These are phyloP conservation scores for Erythrocercus mccallii DNA, from an alignment of 2,113 vertebrate genomes.

Conservation along the genomic window DNA sequence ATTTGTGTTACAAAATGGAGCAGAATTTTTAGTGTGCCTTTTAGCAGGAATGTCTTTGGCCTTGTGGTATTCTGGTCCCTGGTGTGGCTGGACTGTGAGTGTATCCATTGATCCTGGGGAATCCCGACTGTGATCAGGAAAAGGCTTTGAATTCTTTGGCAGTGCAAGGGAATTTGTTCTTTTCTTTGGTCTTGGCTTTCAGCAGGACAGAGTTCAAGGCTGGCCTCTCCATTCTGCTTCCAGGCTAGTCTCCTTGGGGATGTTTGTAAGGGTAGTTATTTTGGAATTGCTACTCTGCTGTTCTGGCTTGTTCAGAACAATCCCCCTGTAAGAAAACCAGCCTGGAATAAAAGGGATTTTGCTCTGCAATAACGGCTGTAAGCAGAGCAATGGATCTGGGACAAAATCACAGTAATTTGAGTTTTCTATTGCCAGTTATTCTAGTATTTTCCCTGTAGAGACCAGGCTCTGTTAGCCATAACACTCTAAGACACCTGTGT, in stretches of 20 bases:
- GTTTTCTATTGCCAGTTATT: slow-evolving; percentile 27
- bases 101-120: slow-evolving; percentile 37
- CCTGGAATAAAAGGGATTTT: slow-evolving; percentile 12
- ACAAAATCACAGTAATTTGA: slow-evolving; percentile 42
- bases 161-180: not conserved
- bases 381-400: slow-evolving; percentile 16
- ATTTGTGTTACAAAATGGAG: not conserved
- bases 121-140: slow-evolving; percentile 50
- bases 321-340: not conserved
- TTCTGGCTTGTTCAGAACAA: slow-evolving; percentile 28
- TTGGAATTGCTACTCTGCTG: slow-evolving; percentile 51
- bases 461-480: not conserved
- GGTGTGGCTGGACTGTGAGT: slow-evolving; percentile 9
- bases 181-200: slow-evolving; percentile 37
- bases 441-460: not conserved
- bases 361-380: not conserved
- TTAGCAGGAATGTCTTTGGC: not conserved
- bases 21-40: slow-evolving; percentile 4
- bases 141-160: slow-evolving; percentile 53
- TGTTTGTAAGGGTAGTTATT: slow-evolving; percentile 40
- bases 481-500: not conserved
- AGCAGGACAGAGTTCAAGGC: slow-evolving; percentile 47
- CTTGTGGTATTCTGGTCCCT: not conserved
- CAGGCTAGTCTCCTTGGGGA: slow-evolving; percentile 34
- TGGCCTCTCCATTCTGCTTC: slow-evolving; percentile 15